Evolutionary conservation across 2,797 vertebrate species (phyloP).

Genomic region (Hemitrygon akajei): DNA sequence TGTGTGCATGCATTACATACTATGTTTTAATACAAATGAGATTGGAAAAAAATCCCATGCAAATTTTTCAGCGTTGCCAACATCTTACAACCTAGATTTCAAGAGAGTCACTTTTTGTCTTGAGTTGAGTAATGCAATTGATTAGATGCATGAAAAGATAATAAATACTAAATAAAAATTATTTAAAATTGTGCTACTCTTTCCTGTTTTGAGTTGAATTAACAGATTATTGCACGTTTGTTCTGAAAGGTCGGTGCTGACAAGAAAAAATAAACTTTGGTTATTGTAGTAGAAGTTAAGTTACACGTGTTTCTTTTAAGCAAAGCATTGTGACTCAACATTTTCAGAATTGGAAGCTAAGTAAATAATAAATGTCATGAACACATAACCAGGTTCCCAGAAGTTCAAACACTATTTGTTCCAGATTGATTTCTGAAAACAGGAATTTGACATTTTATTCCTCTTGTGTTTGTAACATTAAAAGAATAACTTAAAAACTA

Average conservation of each 20-base stretch:
- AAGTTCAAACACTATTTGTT: background rate
- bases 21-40: conserved; percentile 9
- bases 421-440: background rate
- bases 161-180: conserved; percentile 36
- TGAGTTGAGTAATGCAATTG: conserved; percentile 11
- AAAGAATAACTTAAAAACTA: background rate
- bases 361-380: background rate
- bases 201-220: background rate
- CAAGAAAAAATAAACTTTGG: background rate
- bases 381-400: background rate
- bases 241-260: background rate
- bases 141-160: conserved; percentile 25
- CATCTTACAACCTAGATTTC: background rate
- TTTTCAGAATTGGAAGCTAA: background rate
- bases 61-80: background rate
- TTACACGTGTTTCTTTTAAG: background rate
- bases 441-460: background rate
- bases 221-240: background rate
- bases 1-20: conserved; percentile 57
- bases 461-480: background rate
- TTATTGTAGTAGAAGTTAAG: background rate
- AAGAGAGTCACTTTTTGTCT: background rate
- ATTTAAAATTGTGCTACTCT: background rate
- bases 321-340: background rate
- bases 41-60: background rate